A percentile compares a stretch with the other conserved stretches of the same genome.
Evolutionary conservation across 2,888 invertebrate species (phyloP).

Genomic region (Thalpophila matura): DNA sequence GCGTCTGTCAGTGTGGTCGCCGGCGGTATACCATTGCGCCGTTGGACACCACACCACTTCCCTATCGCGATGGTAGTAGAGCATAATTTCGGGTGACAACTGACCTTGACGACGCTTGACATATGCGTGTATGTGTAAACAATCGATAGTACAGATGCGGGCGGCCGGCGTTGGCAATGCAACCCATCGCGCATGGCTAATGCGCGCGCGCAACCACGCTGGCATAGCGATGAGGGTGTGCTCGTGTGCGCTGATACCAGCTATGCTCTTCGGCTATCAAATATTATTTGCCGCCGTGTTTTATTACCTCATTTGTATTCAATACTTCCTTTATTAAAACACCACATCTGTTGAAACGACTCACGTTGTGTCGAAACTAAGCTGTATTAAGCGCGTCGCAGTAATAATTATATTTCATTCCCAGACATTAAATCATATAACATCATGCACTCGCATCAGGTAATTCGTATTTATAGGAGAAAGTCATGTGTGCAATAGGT

Average conservation of each 20-base stretch:
- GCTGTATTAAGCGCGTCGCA: conserved; percentile 47
- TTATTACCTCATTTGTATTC: conserved; percentile 85
- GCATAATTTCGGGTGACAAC: conserved; percentile 71
- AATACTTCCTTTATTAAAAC: conserved; percentile 77
- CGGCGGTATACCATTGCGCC: conserved; percentile 51
- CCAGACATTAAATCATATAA: conserved; percentile 60
- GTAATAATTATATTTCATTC: conserved; percentile 57
- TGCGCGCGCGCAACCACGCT: conserved; percentile 78
- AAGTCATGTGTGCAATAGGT: conserved; percentile 58
- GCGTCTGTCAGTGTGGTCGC: conserved; percentile 79
- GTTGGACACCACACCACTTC: conserved; percentile 42
- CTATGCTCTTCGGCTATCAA: conserved; percentile 77
- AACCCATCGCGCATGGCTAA: conserved; percentile 84
- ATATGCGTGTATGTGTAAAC: conserved; percentile 81
- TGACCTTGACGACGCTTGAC: conserved; percentile 71
- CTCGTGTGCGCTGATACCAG: conserved; percentile 70
- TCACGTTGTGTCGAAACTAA: conserved; percentile 50
- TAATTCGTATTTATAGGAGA: conserved; percentile 73
- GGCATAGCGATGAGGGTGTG: conserved; percentile 86
- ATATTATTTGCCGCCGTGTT: conserved; percentile 77
- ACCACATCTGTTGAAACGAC: conserved; percentile 64
- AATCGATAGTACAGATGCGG: conserved; percentile 78
- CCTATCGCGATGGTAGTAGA: conserved; percentile 73
- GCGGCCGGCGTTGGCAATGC: conserved; percentile 70
- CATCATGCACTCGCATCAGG: conserved; percentile 57